These are phyloP conservation scores for Cataglyphis rosenhaueri DNA, from an alignment of 2,888 invertebrate species.

Conservation along the genomic window DNA sequence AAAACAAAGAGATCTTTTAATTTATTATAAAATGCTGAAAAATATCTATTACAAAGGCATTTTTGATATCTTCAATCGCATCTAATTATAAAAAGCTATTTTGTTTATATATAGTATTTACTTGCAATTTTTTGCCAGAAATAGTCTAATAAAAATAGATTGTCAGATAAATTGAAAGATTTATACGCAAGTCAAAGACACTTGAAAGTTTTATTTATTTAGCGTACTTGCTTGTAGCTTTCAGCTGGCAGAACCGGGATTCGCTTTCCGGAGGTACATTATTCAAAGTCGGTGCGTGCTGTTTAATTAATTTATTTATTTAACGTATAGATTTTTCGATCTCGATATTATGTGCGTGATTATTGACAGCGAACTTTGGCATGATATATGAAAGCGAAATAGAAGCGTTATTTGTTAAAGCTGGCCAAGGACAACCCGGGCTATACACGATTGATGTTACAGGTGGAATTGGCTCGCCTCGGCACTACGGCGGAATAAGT, in stretches of 20 bases:
- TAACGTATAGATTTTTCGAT: constrained; percentile 32
- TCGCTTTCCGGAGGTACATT: not conserved
- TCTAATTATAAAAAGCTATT: not conserved
- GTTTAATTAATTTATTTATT: constrained; percentile 25
- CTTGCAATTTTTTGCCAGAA: not conserved
- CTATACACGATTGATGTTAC: constrained; percentile 84
- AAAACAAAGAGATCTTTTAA: not conserved
- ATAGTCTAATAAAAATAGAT: not conserved
- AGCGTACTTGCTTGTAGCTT: constrained; percentile 45
- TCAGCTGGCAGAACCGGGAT: not conserved
- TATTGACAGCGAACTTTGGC: constrained; percentile 35
- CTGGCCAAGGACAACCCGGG: constrained; percentile 55
- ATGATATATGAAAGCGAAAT: constrained; percentile 48
- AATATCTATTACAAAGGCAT: not conserved
- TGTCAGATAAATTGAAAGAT: not conserved
- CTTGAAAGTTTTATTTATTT: constrained; percentile 34
- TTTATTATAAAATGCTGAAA: not conserved
- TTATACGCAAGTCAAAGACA: not conserved
- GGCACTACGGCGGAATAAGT: constrained; percentile 87
- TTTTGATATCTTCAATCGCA: not conserved
- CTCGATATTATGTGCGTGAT: constrained; percentile 46
- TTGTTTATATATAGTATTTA: not conserved
- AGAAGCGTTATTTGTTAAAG: constrained; percentile 45
- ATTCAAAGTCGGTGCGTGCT: constrained; percentile 6
- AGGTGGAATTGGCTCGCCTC: constrained; percentile 88